Conservation (phyloP, 2,797 vertebrate species). For the Acomys russatus region DNA sequence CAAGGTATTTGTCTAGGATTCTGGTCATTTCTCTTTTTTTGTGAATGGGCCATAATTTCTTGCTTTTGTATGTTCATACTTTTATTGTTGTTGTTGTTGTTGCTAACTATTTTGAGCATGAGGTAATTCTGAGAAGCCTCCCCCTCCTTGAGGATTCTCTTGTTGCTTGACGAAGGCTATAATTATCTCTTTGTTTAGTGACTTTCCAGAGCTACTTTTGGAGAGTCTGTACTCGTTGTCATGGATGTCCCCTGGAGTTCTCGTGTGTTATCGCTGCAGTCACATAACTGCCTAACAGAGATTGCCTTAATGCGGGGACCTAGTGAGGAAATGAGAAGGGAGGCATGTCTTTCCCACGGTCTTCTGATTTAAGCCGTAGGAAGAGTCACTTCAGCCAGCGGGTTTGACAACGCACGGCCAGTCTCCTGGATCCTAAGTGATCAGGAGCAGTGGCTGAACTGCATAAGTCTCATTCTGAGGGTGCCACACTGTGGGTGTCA, state of each 20-base stretch:
- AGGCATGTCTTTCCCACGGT: background rate
- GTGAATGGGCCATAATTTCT: background rate
- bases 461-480: background rate
- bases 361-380: background rate
- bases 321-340: background rate
- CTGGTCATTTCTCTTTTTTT: slow-evolving; percentile 12
- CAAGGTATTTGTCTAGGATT: slow-evolving; percentile 7
- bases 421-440: background rate
- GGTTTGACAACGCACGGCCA: background rate
- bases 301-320: background rate
- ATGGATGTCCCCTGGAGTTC: background rate
- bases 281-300: background rate
- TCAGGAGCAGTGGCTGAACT: background rate
- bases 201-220: slow-evolving; percentile 23
- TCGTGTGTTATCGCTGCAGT: background rate
- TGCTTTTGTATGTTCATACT: background rate
- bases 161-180: background rate
- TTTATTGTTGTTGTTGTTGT: background rate
- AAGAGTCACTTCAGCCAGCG: background rate
- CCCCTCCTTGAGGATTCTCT: background rate
- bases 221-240: background rate
- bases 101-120: background rate
- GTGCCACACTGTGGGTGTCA: background rate
- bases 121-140: background rate
- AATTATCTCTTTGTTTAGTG: background rate